Conservation (phyloP, 2,113 vertebrate genomes). For the Furnarius figulus region DNA sequence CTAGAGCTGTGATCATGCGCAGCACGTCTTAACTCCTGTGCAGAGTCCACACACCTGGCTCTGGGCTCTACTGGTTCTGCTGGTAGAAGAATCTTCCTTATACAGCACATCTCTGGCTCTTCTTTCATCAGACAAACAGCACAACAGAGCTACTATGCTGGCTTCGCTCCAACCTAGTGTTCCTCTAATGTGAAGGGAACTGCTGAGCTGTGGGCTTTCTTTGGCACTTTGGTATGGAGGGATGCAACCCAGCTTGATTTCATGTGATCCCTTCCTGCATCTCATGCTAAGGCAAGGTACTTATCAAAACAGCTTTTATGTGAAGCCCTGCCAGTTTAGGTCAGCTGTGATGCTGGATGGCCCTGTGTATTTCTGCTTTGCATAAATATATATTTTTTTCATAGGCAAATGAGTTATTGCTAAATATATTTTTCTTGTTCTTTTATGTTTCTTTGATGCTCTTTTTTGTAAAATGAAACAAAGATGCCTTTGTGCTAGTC, state of each 20-base stretch:
- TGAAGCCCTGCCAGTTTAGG: not conserved
- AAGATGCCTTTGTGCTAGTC: not conserved
- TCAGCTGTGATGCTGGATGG: not conserved
- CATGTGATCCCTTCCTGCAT: not conserved
- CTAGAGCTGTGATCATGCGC: not conserved
- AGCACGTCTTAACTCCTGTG: not conserved
- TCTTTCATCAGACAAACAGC: not conserved
- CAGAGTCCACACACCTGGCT: not conserved
- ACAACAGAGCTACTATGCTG: not conserved
- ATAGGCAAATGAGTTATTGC: not conserved
- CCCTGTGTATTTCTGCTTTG: not conserved
- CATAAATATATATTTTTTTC: not conserved
- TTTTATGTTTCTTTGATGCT: not conserved
- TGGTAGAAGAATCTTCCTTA: not conserved
- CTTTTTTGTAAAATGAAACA: not conserved
- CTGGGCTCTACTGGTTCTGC: not conserved
- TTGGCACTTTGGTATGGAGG: not conserved
- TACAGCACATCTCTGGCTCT: not conserved
- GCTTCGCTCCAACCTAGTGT: not conserved
- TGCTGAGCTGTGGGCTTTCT: not conserved
- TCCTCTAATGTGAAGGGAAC: not conserved
- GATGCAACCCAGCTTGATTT: not conserved
- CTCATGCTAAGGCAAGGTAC: not conserved
- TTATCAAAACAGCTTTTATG: not conserved
- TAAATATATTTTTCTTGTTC: not conserved